Base-by-base conservation (phyloP, 2,113 vertebrate genomes). In the Chrysochloris asiatica region DNA sequence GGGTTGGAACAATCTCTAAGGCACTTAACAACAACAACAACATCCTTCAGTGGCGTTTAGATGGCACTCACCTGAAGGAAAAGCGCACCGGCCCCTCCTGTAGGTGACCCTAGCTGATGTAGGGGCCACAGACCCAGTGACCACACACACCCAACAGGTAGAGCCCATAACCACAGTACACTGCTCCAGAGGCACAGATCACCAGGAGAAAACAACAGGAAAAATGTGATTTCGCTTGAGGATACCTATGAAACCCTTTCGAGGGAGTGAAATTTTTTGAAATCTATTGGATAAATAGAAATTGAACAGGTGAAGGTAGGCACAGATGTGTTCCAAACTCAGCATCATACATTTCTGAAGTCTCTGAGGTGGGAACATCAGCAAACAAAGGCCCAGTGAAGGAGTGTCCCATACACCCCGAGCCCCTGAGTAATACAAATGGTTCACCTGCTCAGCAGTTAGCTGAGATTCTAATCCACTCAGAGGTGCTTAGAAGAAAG, bases 71-170 rank as follows among this genome's bases (percentile, higher is more conserved):
- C 24, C 24, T 71, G 48, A 72, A 86, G 59, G 69, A 65, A 36
- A 71, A 78, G 22, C 50, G 14, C 21, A 24, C 17, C 26, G 56
- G 9, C 5, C 47, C 41, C n/a, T n/a, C 19, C 8, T 30, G 2
- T 4, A 22, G n/a, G 8, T 33, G 5, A 4, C 26, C 24, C 54
- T 0, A 50, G 21, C 17, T 56, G 54, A 56, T 56, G 54, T 56
- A 22, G 54, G 24, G 24, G 19, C 19, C 24, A 56, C 54, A 56
- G 8, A 22, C 24, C 54, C 24, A 22, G 6, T 36, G 11, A 8
- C 22, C 9, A n/a, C 72, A 16, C 11, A 30, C 9, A n/a, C 0
- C 2, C 11, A 52, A 8, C 21, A 8, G n/a, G n/a, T n/a, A n/a
- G n/a, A n/a, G n/a, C n/a, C n/a, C 43, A 9, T 41, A 69, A 21